Percentiles rank a stretch among this genome's conserved stretches.
Conservation (phyloP, 1,140 invertebrate species). For the Eumeta japonica region DNA sequence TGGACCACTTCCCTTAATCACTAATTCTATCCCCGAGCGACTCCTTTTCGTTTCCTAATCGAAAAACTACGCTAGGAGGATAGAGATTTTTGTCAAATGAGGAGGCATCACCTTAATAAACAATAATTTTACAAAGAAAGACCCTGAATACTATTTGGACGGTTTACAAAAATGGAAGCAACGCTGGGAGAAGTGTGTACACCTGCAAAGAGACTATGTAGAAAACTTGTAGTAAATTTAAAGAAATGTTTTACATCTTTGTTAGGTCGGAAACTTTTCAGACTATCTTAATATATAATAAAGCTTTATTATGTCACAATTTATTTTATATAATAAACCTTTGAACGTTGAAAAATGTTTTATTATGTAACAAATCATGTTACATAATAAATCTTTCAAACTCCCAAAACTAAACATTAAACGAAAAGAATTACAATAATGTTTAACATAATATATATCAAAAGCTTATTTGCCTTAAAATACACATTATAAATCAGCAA, state of each 20-base stretch:
- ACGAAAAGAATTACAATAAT: no score
- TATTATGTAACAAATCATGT: no score
- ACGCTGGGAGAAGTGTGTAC: slow-evolving; percentile 17
- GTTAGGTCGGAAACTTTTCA: slow-evolving; percentile 1
- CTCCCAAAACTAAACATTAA: no score
- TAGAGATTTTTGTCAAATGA: slow-evolving; percentile 20
- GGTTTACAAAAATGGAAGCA: slow-evolving; percentile 12
- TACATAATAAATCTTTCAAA: no score
- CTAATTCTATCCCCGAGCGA: slow-evolving; percentile 25
- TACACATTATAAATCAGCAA: no score
- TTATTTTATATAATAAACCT: no score
- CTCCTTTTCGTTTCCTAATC: slow-evolving; percentile 24
- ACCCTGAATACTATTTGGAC: slow-evolving; percentile 10
- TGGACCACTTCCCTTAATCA: slow-evolving; percentile 35
- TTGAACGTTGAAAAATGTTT: no score
- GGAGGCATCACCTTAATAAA: slow-evolving; percentile 9
- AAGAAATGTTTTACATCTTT: neutral
- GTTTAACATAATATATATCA: no score
- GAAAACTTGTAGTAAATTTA: slow-evolving; percentile 12
- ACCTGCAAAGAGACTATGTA: slow-evolving; percentile 16
- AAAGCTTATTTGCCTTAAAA: no score
- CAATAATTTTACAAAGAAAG: neutral
- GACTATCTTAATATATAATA: neutral
- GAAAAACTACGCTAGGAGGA: slow-evolving; percentile 14
- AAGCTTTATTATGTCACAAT: no score